A percentile compares a stretch with the other conserved stretches of the same genome.
phyloP scores from a whole-genome alignment of 2,797 vertebrate species.

The Balearica regulorum region DNA sequence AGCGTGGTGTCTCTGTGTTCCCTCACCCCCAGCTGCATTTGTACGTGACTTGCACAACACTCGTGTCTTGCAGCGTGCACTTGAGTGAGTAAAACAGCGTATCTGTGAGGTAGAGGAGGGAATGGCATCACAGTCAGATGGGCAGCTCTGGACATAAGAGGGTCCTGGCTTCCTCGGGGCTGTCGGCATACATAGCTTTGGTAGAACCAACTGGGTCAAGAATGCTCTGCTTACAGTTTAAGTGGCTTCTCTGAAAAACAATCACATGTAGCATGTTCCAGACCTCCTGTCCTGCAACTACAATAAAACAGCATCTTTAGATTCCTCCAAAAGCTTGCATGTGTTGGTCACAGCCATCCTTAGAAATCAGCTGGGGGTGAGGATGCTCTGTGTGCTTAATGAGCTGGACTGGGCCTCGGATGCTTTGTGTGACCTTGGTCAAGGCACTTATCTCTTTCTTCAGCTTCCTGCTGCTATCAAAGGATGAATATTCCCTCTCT shows the following conservation, averaged over 20 bases:
- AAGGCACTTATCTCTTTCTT: background rate
- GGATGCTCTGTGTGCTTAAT: background rate
- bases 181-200: background rate
- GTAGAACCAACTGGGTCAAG: background rate
- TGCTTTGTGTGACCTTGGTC: background rate
- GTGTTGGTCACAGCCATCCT: background rate
- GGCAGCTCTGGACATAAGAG: background rate
- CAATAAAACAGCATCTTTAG: background rate
- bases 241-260: background rate
- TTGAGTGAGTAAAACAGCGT: background rate
- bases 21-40: background rate
- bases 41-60: background rate
- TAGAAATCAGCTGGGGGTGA: background rate
- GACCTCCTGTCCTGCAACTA: background rate
- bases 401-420: background rate
- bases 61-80: background rate
- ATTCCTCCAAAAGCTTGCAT: background rate
- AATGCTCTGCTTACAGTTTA: background rate
- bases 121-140: background rate
- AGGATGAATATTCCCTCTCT: background rate
- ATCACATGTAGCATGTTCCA: background rate
- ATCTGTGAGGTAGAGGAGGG: background rate
- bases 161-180: background rate
- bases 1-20: rapidly evolving
- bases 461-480: background rate